Evolutionary conservation across 1,140 invertebrate species (phyloP).

Genomic region (Caenorhabditis briggsae): DNA sequence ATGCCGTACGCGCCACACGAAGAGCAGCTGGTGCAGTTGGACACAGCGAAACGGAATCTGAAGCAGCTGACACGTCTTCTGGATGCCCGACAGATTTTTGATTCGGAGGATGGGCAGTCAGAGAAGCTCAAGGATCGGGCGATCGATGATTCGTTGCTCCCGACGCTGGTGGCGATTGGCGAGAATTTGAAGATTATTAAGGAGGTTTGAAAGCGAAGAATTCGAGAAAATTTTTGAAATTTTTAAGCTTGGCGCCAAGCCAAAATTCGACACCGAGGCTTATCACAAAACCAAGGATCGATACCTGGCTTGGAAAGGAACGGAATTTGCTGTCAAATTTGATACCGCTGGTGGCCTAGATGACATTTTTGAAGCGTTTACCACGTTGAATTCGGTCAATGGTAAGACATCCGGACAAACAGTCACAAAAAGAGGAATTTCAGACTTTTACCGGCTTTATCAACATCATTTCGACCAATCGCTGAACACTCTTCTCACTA

Average conservation of each 20-base stretch:
- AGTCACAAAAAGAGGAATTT: neutral
- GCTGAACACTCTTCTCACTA: neutral
- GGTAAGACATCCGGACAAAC: neutral
- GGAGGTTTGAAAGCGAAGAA: too few species aligned
- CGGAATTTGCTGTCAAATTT: conserved; percentile 29
- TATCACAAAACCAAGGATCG: conserved; percentile 43
- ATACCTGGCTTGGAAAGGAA: conserved; percentile 34
- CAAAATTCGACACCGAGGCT: conserved; percentile 30
- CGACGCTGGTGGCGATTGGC: conserved; percentile 30
- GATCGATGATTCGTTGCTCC: conserved; percentile 26
- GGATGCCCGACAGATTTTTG: conserved; percentile 26
- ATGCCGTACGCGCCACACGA: conserved; percentile 30
- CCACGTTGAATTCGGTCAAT: conserved; percentile 20
- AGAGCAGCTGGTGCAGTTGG: conserved; percentile 27
- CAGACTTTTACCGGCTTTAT: conserved; percentile 40
- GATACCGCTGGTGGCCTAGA: conserved; percentile 2
- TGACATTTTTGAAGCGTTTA: conserved; percentile 23
- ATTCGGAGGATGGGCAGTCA: conserved; percentile 14
- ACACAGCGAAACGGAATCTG: conserved; percentile 33
- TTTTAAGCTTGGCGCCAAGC: conserved; percentile 9
- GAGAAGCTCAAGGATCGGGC: conserved; percentile 27
- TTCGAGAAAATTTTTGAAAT: too few species aligned
- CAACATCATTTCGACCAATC: conserved; percentile 47
- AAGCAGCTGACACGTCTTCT: conserved; percentile 27
- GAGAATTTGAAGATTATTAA: conserved; percentile 47